These are phyloP conservation scores for Arion vulgaris DNA, from an alignment of 1,140 invertebrate genomes.

Conservation along the genomic window DNA sequence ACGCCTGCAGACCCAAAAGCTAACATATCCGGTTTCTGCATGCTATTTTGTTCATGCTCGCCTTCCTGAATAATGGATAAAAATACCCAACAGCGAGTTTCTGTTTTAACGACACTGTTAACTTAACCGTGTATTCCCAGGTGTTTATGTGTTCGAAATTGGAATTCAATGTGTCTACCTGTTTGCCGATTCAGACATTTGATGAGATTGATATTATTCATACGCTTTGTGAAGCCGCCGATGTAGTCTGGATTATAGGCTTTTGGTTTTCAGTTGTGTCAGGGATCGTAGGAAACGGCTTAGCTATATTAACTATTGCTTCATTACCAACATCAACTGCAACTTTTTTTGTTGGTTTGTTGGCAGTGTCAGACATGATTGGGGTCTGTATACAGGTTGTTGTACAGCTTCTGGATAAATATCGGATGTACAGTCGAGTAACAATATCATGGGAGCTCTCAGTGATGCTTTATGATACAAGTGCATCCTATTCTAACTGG, in stretches of 20 bases:
- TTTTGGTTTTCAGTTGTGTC: conserved; percentile 49
- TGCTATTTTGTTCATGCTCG: neutral
- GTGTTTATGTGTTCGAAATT: conserved; percentile 7
- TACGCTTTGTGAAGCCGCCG: neutral
- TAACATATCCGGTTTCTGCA: neutral
- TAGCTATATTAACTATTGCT: conserved; percentile 50
- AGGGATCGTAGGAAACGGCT: conserved; percentile 54
- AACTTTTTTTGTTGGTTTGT: conserved; percentile 52
- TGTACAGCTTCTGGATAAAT: conserved; percentile 43
- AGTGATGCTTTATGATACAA: conserved; percentile 45
- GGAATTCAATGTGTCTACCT: neutral
- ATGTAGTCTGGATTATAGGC: conserved; percentile 37
- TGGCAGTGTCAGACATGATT: conserved; percentile 51
- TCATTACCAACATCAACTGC: conserved; percentile 52
- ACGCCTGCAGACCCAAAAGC: neutral
- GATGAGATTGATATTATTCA: neutral
- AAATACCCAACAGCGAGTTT: too few relatives aligned
- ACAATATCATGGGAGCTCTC: conserved; percentile 32
- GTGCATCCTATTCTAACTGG: conserved; percentile 60
- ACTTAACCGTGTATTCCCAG: conserved; percentile 1
- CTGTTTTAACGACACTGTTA: conserved; percentile 16
- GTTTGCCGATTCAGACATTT: neutral
- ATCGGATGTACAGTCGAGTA: conserved; percentile 33
- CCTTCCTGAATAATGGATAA: neutral
- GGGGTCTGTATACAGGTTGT: conserved; percentile 50